Percentiles rank a stretch among this genome's conserved stretches.
These are phyloP conservation scores for Vulpes lagopus DNA, from an alignment of 2,113 vertebrate genomes.

Conservation along the genomic window DNA sequence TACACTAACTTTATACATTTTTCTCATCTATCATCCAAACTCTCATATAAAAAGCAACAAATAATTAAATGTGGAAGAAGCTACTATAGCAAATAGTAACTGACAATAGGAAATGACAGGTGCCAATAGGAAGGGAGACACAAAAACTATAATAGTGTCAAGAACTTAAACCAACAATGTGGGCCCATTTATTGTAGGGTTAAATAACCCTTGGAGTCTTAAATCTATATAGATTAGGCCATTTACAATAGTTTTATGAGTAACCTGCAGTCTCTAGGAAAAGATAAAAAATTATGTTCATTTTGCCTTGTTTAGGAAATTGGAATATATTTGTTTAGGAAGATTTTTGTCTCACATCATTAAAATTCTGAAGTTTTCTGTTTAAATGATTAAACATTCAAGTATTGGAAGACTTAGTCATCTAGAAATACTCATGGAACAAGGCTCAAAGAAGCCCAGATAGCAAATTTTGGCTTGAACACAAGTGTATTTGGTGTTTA, in stretches of 20 bases:
- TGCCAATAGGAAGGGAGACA: background rate
- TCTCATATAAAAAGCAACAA: slow-evolving; percentile 31
- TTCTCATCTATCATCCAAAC: background rate
- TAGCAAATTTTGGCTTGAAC: slow-evolving; percentile 2
- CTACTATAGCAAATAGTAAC: background rate
- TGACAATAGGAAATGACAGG: background rate
- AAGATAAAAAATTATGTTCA: slow-evolving; percentile 33
- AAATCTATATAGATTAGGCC: background rate
- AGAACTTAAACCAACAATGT: background rate
- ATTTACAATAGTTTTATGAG: background rate
- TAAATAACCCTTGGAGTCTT: background rate
- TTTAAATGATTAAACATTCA: slow-evolving; percentile 9
- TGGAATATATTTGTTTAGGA: slow-evolving; percentile 49
- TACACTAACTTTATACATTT: background rate
- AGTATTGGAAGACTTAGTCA: background rate
- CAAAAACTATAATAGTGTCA: background rate
- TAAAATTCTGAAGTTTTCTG: background rate
- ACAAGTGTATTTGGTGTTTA: slow-evolving; percentile 56
- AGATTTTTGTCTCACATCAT: slow-evolving; percentile 39
- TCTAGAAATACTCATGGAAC: background rate
- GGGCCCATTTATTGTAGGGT: background rate
- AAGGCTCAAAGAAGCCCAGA: background rate
- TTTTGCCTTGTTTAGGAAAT: slow-evolving; percentile 25
- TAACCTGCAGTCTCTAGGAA: background rate
- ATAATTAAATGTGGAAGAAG: background rate